A percentile compares a stretch with the other conserved stretches of the same genome.
Conservation (phyloP, 2,797 vertebrate species). For the Anomalospiza imberbis region DNA sequence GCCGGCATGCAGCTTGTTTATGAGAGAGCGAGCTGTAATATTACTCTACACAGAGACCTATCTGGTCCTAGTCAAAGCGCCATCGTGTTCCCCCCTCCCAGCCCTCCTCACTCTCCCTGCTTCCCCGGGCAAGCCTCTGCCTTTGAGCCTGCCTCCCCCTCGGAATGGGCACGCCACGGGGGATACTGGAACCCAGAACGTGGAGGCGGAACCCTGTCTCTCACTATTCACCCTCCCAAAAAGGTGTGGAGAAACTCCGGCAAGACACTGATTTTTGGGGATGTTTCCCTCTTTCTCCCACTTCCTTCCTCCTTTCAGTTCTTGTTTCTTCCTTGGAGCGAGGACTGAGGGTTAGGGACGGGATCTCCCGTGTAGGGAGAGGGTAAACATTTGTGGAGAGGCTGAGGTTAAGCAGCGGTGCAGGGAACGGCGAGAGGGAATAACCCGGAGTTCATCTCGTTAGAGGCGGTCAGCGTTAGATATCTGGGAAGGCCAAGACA, state of each 20-base stretch:
- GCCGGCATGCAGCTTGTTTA: conserved; percentile 78
- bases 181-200: neutral
- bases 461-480: conserved; percentile 61
- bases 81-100: conserved; percentile 31
- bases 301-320: neutral
- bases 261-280: neutral
- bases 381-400: conserved; percentile 57
- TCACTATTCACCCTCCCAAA: neutral
- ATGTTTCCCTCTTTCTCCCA: neutral
- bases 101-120: conserved; percentile 19
- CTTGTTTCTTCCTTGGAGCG: neutral
- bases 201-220: neutral
- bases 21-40: conserved; percentile 73
- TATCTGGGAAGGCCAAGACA: conserved; percentile 83
- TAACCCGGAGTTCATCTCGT: conserved; percentile 67
- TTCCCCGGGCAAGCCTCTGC: neutral
- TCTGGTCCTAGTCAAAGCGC: conserved; percentile 75
- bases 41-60: conserved; percentile 76
- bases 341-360: conserved; percentile 5
- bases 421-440: conserved; percentile 45
- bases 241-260: neutral
- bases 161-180: neutral
- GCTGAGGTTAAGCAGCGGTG: conserved; percentile 69
- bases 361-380: conserved; percentile 25
- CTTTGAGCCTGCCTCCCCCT: neutral